Evolutionary conservation across 2,888 invertebrate genomes (phyloP).

Genomic region (Geotrupes spiniger): DNA sequence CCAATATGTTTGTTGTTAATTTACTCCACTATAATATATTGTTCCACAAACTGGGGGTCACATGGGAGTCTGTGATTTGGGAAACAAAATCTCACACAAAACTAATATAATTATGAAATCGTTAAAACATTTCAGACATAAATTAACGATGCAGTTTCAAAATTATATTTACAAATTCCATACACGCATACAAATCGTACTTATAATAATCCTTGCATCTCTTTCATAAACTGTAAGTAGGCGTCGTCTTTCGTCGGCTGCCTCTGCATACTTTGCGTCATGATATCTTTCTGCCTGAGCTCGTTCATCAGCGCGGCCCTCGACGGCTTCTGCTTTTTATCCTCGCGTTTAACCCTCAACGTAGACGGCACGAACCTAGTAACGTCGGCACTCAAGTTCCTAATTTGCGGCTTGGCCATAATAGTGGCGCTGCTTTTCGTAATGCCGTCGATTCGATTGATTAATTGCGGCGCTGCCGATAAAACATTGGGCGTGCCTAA

Average conservation of each 20-base stretch:
- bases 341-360: slow-evolving; percentile 84
- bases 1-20: no score
- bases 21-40: no score
- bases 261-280: slow-evolving; percentile 38
- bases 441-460: slow-evolving; percentile 63
- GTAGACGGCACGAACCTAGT: slow-evolving; percentile 94
- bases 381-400: slow-evolving; percentile 90
- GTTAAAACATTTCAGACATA: no score
- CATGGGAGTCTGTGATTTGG: no score
- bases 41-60: no score
- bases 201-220: slow-evolving; percentile 91
- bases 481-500: slow-evolving; percentile 65
- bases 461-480: slow-evolving; percentile 78
- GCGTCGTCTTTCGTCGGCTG: slow-evolving; percentile 89
- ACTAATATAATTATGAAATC: no score
- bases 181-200: no score
- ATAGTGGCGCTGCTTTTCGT: slow-evolving; percentile 68
- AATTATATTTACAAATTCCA: slow-evolving; percentile 4
- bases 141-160: no score
- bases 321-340: slow-evolving; percentile 62
- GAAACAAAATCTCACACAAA: no score
- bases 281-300: slow-evolving; percentile 53
- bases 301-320: slow-evolving; percentile 55
- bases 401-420: slow-evolving; percentile 94
- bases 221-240: slow-evolving; percentile 97